Evolutionary conservation across 1,140 invertebrate species (phyloP), one percentile per base, ranked within the genome.

Genomic region (Ooceraea biroi): DNA sequence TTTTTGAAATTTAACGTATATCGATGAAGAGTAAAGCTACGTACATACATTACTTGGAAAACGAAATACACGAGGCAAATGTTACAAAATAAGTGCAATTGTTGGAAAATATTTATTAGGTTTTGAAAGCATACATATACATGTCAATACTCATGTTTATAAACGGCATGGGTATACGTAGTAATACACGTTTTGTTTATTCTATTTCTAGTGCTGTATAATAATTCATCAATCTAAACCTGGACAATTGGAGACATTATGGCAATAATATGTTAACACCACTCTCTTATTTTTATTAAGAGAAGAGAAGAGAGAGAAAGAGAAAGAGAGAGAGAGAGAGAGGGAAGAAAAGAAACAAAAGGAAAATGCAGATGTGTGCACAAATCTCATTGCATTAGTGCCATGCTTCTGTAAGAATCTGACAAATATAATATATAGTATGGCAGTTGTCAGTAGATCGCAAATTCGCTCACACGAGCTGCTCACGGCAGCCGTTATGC

Each of bases 101-200:
- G 55, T 73, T 66, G 63, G 65, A 84, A 86, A 83, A 86, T 85
- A 82, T 94, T 93, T 93, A 94, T 93, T 92, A 84, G 84, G 89
- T 85, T 88, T 86, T 91, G 50, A 88, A 89, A 88, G 90, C 74
- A 90, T 92, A 93, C 89, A 78, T 50, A 91, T 92, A 93, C 91
- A 92, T 72, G 50, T 85, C 66, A 73, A 85, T 30, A 87, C 46
- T 82, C 73, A n/a, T 85, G 74, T 22, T 85, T 90, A 85, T 80
- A 86, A 73, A 82, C 88, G 90, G 83, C 85, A n/a, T 90, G 89
- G 90, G 92, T 92, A 91, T 91, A 91, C 84, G 72, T 82, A 87
- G 77, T 57, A 86, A 76, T 61, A 76, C 61, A 73, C 36, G 44
- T 74, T 71, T 69, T 58, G 60, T 76, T 84, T 76, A 69, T 63